These are phyloP conservation scores for Zhuqinia jingwanae DNA, from an alignment of 2,888 invertebrate genomes.

Conservation along the genomic window DNA sequence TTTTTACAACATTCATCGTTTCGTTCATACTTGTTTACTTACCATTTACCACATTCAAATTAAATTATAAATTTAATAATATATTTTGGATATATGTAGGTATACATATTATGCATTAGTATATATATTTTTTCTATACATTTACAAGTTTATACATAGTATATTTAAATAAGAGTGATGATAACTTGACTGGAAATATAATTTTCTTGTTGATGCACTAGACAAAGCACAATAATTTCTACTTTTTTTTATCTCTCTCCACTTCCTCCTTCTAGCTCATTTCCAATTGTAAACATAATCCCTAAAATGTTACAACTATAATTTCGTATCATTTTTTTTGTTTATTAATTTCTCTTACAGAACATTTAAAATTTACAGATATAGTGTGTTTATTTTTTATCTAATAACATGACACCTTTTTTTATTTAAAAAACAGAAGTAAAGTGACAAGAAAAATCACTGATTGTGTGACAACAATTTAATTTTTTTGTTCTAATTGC, in stretches of 20 bases:
- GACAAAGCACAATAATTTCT: slow-evolving; percentile 56
- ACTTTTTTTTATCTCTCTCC: too few species aligned
- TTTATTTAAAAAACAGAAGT: slow-evolving; percentile 28
- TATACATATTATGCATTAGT: background rate
- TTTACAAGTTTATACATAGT: background rate
- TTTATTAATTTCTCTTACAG: too few species aligned
- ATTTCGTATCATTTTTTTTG: too few species aligned
- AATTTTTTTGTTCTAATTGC: too few species aligned
- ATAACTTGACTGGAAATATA: slow-evolving; percentile 57
- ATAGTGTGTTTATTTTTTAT: background rate
- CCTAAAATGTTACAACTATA: too few species aligned
- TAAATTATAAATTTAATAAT: background rate
- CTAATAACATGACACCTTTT: too few species aligned
- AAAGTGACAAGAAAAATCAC: slow-evolving; percentile 63
- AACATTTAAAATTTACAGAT: slow-evolving; percentile 11
- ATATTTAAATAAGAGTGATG: background rate
- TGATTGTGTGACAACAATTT: slow-evolving; percentile 49
- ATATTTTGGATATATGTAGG: too few species aligned
- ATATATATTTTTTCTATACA: background rate
- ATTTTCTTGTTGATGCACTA: slow-evolving; percentile 54
- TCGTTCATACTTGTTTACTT: too few species aligned
- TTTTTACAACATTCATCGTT: too few species aligned
- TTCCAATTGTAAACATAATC: slow-evolving; percentile 10
- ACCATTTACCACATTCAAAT: background rate
- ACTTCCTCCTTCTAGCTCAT: background rate